Conservation (phyloP, 2,888 invertebrate genomes). For the Philereme transversata region DNA sequence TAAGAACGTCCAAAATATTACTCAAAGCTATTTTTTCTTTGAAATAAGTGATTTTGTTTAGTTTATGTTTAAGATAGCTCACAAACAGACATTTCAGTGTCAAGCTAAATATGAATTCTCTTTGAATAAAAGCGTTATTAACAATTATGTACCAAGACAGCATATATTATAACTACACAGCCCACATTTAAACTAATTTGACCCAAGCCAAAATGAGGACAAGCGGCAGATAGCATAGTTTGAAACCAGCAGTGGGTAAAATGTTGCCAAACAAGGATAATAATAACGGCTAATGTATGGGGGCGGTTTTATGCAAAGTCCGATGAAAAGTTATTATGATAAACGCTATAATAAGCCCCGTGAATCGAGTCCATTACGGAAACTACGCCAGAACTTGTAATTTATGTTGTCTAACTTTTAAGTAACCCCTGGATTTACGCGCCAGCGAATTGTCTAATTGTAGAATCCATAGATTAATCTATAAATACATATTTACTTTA, state of each 20-base stretch:
- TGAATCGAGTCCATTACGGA: constrained; percentile 34
- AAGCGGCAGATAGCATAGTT: constrained; percentile 12
- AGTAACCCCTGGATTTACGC: constrained; percentile 33
- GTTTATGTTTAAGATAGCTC: no score
- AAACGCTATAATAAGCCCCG: constrained; percentile 32
- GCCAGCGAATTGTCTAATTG: constrained; percentile 17
- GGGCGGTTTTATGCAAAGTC: constrained; percentile 29
- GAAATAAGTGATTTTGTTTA: no score
- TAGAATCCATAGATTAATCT: constrained; percentile 3
- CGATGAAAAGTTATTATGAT: constrained; percentile 33
- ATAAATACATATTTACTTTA: neutral
- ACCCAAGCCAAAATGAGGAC: constrained; percentile 1
- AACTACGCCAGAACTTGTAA: constrained; percentile 35
- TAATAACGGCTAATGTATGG: constrained; percentile 15
- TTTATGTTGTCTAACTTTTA: constrained; percentile 39
- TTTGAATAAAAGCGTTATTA: no score
- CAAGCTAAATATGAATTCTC: no score
- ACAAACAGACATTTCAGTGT: no score
- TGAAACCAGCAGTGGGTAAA: constrained; percentile 8
- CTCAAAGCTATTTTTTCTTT: no score
- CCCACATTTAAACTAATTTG: neutral
- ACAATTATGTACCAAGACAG: no score
- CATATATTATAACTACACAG: no score
- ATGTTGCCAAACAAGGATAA: constrained; percentile 21
- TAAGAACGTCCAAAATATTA: no score